These are phyloP conservation scores for Phoenicopterus ruber DNA, from an alignment of 2,113 vertebrate species.

Conservation along the genomic window DNA sequence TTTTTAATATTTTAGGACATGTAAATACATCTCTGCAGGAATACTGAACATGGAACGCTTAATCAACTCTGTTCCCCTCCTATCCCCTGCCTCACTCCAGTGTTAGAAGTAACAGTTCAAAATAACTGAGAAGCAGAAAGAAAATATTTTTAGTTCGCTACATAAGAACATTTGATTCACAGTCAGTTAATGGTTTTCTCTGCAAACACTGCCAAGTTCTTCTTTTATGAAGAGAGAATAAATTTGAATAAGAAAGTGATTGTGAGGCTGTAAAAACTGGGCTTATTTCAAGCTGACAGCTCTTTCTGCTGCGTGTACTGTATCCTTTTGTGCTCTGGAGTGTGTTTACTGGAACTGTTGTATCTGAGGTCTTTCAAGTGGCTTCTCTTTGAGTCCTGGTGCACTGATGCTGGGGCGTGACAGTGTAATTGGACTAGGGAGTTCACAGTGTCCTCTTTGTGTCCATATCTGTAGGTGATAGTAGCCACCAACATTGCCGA, in stretches of 20 bases:
- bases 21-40: neutral
- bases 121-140: neutral
- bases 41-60: neutral
- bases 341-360: neutral
- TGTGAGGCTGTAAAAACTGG: neutral
- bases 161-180: neutral
- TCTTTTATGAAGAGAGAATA: neutral
- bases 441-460: neutral
- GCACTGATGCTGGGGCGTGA: neutral
- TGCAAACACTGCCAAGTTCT: neutral
- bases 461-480: slow-evolving; percentile 79
- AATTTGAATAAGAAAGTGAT: neutral
- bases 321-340: neutral
- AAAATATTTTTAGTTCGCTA: neutral
- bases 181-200: neutral
- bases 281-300: neutral
- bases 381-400: neutral
- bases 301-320: neutral
- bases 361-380: neutral
- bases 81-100: no score
- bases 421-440: neutral
- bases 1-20: neutral
- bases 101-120: neutral
- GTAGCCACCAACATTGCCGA: slow-evolving; percentile 98
- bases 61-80: neutral